Base-by-base conservation (phyloP, 2,888 invertebrate genomes). In the Monoplex corrugatus region DNA sequence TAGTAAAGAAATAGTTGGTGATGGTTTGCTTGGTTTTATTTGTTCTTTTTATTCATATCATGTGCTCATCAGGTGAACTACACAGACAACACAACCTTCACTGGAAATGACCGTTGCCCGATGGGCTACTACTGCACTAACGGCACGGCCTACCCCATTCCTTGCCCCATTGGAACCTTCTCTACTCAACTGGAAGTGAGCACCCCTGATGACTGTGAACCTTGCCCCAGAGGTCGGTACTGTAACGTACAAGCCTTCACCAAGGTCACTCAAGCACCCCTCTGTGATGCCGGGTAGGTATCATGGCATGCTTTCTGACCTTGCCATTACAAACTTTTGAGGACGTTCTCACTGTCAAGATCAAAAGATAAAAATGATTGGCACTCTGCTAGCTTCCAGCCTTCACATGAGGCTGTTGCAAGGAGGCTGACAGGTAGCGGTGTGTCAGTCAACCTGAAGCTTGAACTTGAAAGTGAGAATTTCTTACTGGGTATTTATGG, bases 111-210 rank as follows among this genome's bases (percentile, higher is more conserved):
- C 91, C 89, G 93, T 6, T 95, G 95, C 90, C 95, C 95, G 2
- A 89, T 93, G 19, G 95, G 95, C 45, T 95, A 95, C 91, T 95
- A 94, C 91, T 95, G 95, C 91, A 92, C 94, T 19, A 94, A 93
- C 82, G 95, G 94, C 40, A 94, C 95, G 10, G 92, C 90, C 57
- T 94, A 95, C 90, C 95, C 95, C 1, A 63, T 89, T 23, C 94
- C 95, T 3, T 95, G 95, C 89, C 95, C 95, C 19, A 89, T 93
- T 1, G 95, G 95, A 32, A 95, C 95, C 10, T 95, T 94, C 93
- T 95, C 95, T 23, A 92, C 91, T 38, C 92, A 92, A 44, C 90
- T 90, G 19, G 93, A 93, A 75, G 94, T 95, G 10, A 93, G 92
- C 23, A 85, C 89, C 40, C 93, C 90, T 35, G 89, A 87, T 16